Percentiles rank a stretch among this genome's conserved stretches.
Evolutionary conservation across 2,888 invertebrate species (phyloP).

Genomic region (Drosophila dives): DNA sequence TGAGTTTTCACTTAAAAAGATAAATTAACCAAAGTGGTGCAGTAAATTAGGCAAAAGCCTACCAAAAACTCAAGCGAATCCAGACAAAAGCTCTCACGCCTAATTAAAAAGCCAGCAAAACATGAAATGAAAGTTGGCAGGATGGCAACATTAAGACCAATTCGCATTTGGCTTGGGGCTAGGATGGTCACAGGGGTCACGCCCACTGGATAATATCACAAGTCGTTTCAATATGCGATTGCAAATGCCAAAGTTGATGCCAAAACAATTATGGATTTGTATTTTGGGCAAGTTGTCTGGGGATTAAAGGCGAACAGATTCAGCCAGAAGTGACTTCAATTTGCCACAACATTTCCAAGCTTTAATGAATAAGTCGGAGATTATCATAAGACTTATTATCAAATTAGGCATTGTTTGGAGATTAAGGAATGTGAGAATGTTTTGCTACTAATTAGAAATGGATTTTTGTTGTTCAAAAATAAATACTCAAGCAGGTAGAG

Average conservation of each 20-base stretch:
- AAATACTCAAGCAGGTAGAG: neutral
- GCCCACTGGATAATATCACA: slow-evolving; percentile 24
- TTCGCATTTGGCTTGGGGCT: slow-evolving; percentile 27
- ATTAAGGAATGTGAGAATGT: neutral
- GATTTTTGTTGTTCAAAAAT: neutral
- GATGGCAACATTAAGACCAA: slow-evolving; percentile 22
- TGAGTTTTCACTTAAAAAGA: slow-evolving; percentile 32
- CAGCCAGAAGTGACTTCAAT: slow-evolving; percentile 17
- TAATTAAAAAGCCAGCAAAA: slow-evolving; percentile 58
- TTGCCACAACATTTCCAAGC: neutral
- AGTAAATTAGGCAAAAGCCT: slow-evolving; percentile 11
- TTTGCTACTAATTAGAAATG: neutral
- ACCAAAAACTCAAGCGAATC: slow-evolving; percentile 9
- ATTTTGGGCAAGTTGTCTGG: slow-evolving; percentile 33
- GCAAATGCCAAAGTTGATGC: slow-evolving; percentile 48
- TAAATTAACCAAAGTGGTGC: slow-evolving; percentile 59
- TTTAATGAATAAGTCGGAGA: neutral
- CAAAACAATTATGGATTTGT: slow-evolving; percentile 42
- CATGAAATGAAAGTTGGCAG: slow-evolving; percentile 12
- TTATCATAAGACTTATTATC: slow-evolving; percentile 1
- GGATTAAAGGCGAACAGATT: slow-evolving; percentile 37
- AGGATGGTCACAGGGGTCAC: neutral
- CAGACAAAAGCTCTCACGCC: slow-evolving; percentile 52
- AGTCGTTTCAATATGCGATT: slow-evolving; percentile 19
- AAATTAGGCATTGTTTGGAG: neutral